These are phyloP conservation scores for Numenius arquata DNA, from an alignment of 2,113 vertebrate genomes.

Conservation along the genomic window DNA sequence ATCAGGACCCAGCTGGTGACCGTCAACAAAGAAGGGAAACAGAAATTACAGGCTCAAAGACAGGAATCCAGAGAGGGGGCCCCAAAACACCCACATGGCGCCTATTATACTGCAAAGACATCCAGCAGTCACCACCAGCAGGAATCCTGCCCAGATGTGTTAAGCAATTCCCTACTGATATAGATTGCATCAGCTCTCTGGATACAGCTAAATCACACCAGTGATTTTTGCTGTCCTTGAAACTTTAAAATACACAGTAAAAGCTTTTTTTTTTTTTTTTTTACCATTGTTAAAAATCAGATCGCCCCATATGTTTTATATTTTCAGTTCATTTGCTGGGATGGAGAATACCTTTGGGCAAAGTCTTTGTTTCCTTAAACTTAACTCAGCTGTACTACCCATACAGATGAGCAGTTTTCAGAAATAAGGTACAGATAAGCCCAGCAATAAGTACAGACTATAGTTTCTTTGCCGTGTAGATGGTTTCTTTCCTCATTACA, in stretches of 20 bases:
- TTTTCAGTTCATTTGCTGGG: constrained; percentile 6
- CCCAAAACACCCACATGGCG: neutral
- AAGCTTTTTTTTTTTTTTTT: neutral
- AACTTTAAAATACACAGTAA: neutral
- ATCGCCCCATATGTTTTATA: neutral
- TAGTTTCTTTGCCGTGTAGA: neutral
- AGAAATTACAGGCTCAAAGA: neutral
- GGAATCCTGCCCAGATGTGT: constrained; percentile 4
- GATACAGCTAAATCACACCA: neutral
- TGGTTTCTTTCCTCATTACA: fast-evolving
- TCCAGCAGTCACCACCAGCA: neutral
- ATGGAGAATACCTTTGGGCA: neutral
- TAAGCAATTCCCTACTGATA: constrained; percentile 22
- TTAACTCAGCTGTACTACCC: neutral
- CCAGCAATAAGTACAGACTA: neutral
- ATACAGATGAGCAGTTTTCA: neutral
- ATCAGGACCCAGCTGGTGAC: neutral
- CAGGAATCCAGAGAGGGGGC: neutral
- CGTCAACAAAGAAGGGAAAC: neutral
- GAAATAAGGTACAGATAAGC: neutral
- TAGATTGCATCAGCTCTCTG: neutral
- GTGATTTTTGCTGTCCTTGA: constrained; percentile 7
- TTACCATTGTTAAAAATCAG: neutral
- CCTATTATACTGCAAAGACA: neutral
- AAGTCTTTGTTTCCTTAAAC: neutral